Evolutionary conservation across 2,888 invertebrate genomes (phyloP).

Genomic region (Polylopha cassiicola): DNA sequence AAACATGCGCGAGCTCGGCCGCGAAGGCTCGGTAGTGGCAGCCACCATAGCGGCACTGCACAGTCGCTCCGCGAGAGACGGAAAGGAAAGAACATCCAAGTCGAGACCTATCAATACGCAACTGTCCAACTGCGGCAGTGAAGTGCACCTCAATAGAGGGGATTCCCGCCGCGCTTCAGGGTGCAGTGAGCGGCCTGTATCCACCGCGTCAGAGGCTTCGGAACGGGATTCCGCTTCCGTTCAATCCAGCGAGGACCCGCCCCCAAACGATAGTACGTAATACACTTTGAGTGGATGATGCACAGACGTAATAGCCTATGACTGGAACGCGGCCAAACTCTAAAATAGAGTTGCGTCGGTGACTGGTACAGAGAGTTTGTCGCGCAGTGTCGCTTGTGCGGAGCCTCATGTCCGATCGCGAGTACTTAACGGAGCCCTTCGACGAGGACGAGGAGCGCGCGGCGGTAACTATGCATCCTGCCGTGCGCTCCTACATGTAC

Average conservation of each 20-base stretch:
- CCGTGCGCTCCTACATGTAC: slow-evolving; percentile 76
- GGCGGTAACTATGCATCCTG: slow-evolving; percentile 65
- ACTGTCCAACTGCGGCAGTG: slow-evolving; percentile 43
- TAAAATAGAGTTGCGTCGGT: slow-evolving; percentile 70
- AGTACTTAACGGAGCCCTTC: slow-evolving; percentile 68
- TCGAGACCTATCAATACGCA: slow-evolving; percentile 45
- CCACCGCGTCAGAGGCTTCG: slow-evolving; percentile 69
- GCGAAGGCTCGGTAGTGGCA: slow-evolving; percentile 78
- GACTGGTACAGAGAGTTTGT: slow-evolving; percentile 68
- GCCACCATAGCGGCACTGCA: slow-evolving; percentile 73
- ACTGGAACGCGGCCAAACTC: slow-evolving; percentile 72
- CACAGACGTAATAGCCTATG: slow-evolving; percentile 66
- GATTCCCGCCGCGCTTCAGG: slow-evolving; percentile 53
- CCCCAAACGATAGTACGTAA: slow-evolving; percentile 72
- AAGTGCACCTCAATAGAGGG: slow-evolving; percentile 45
- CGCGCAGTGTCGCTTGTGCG: slow-evolving; percentile 69
- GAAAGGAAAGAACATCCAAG: slow-evolving; percentile 53
- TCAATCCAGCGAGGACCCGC: slow-evolving; percentile 73
- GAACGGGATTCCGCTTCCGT: slow-evolving; percentile 71
- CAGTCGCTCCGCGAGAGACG: slow-evolving; percentile 59
- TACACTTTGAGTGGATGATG: slow-evolving; percentile 58
- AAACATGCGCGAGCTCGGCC: slow-evolving; percentile 75
- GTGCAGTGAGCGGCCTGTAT: slow-evolving; percentile 65
- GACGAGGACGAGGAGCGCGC: slow-evolving; percentile 67
- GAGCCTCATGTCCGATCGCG: slow-evolving; percentile 75